phyloP scores from a whole-genome alignment of 2,113 vertebrate genomes.

The Plotosus lineatus region DNA sequence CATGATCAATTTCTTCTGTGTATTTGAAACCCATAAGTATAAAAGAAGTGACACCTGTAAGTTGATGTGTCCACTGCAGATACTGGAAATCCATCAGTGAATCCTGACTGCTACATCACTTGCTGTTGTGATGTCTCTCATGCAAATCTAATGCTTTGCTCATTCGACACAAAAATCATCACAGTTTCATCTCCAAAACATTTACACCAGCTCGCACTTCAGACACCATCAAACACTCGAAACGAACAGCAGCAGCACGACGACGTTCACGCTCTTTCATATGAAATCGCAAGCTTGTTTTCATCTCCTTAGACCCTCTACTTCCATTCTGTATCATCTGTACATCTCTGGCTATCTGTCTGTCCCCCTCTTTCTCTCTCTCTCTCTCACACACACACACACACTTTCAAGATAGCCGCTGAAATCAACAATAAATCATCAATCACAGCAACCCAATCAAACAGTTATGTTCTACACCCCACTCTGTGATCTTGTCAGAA shows the following conservation, averaged over 20 bases:
- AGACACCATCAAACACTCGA: conserved; percentile 9
- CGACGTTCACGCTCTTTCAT: neutral
- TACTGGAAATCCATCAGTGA: neutral
- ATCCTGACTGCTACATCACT: neutral
- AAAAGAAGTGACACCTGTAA: neutral
- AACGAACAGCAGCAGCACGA: neutral
- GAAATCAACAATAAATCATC: neutral
- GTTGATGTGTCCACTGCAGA: neutral
- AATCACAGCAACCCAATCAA: neutral
- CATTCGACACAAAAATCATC: conserved; percentile 24
- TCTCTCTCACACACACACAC: neutral
- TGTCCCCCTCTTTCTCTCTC: too few relatives aligned
- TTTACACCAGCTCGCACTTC: conserved; percentile 13
- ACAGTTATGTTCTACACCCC: neutral
- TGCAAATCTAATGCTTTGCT: neutral
- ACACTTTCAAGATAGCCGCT: neutral
- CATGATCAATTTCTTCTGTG: neutral
- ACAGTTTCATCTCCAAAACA: conserved; percentile 24
- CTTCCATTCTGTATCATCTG: neutral
- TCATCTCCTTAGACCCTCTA: neutral
- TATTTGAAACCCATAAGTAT: neutral
- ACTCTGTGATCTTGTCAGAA: too few relatives aligned
- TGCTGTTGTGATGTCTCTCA: conserved; percentile 10
- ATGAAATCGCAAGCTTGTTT: neutral
- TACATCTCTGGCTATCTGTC: too few relatives aligned